Conservation (phyloP, 2,113 vertebrate species). For the Myiozetetes cayanensis region DNA sequence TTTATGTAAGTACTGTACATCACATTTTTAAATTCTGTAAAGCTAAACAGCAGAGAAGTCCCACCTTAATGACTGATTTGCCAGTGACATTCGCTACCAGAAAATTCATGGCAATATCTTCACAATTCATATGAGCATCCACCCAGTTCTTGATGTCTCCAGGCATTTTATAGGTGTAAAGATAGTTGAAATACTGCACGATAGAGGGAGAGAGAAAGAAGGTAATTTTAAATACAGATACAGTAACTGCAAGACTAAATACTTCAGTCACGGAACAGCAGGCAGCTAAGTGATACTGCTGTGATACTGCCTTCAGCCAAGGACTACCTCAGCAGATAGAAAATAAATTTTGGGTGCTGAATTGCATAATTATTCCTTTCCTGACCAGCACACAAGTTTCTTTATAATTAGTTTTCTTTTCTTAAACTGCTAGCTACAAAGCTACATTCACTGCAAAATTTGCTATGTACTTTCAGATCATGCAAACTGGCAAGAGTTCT, state of each 20-base stretch:
- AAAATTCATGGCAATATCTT: conserved; percentile 99
- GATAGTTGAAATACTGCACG: conserved; percentile 95
- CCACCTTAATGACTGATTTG: conserved; percentile 98
- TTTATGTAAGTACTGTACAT: neutral
- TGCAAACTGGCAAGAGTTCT: neutral
- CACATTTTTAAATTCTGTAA: neutral
- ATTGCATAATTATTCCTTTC: neutral
- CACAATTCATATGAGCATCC: conserved; percentile 97
- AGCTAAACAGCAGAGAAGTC: neutral
- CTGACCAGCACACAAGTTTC: neutral
- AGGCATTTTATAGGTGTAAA: conserved; percentile 99
- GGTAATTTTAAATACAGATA: neutral
- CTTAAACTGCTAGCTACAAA: neutral
- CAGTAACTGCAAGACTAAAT: neutral
- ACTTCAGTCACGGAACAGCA: neutral
- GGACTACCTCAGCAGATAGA: neutral
- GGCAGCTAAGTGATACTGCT: neutral
- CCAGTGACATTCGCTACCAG: conserved; percentile 97
- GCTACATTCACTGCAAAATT: neutral
- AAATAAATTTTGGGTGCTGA: neutral
- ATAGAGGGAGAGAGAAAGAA: neutral
- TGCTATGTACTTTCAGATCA: neutral
- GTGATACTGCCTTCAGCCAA: neutral
- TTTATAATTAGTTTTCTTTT: neutral
- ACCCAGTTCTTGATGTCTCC: conserved; percentile 99